phyloP scores from a whole-genome alignment of 2,113 vertebrate genomes.

The Semnopithecus entellus region DNA sequence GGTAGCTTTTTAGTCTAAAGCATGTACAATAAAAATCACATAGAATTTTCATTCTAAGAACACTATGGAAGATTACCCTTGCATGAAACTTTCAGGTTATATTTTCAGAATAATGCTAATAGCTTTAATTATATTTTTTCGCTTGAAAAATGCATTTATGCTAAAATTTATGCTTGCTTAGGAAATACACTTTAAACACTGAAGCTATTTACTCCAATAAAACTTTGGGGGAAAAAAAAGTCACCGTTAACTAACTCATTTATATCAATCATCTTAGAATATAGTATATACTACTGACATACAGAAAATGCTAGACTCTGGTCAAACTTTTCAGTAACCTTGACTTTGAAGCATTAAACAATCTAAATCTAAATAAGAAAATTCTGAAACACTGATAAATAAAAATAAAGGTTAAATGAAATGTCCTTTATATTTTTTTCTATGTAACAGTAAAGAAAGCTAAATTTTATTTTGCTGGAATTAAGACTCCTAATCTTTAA shows the following conservation, averaged over 20 bases:
- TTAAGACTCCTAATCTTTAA: not conserved
- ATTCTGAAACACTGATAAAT: not conserved
- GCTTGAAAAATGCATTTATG: not conserved
- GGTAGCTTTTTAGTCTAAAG: not conserved
- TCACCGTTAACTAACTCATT: not conserved
- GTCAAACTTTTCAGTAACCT: not conserved
- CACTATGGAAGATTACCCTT: not conserved
- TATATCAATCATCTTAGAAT: not conserved
- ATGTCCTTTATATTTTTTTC: not conserved
- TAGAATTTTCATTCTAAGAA: not conserved
- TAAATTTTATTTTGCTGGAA: not conserved
- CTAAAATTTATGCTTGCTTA: not conserved
- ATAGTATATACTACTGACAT: not conserved
- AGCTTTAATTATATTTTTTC: not conserved
- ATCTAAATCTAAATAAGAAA: not conserved
- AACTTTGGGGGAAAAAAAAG: not conserved
- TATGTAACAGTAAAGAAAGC: not conserved
- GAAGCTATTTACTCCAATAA: not conserved
- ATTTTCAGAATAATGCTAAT: not conserved
- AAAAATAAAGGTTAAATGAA: not conserved
- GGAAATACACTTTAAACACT: not conserved
- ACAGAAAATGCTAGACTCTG: not conserved
- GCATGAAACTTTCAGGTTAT: not conserved
- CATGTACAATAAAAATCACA: not conserved
- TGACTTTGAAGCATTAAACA: not conserved